phyloP scores from a whole-genome alignment of 2,113 vertebrate species.

The Xiphophorus maculatus region DNA sequence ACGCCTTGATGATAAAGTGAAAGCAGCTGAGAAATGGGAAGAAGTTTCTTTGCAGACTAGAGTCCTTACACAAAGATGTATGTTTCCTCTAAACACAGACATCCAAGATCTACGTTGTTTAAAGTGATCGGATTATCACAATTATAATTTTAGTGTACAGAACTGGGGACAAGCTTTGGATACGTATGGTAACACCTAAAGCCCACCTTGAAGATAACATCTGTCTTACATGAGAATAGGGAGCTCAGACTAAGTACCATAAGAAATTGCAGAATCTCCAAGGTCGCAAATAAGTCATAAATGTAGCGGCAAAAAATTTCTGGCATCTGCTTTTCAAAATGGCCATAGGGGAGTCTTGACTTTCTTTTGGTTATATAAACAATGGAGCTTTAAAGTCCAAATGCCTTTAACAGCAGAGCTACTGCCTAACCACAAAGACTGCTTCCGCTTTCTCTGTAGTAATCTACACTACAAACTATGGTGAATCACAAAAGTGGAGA shows the following conservation, averaged over 20 bases:
- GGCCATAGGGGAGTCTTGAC: slow-evolving; percentile 66
- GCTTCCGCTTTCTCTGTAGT: slow-evolving; percentile 42
- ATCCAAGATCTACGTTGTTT: slow-evolving; percentile 12
- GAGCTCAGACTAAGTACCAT: slow-evolving; percentile 34
- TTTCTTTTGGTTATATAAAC: slow-evolving; percentile 79
- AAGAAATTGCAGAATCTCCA: slow-evolving; percentile 55
- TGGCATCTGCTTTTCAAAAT: slow-evolving; percentile 69
- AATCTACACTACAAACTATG: slow-evolving; percentile 22
- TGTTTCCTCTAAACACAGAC: neutral
- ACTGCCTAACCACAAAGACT: slow-evolving; percentile 56
- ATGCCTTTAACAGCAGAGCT: slow-evolving; percentile 77
- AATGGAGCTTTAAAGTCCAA: slow-evolving; percentile 73
- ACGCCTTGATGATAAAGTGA: slow-evolving; percentile 34
- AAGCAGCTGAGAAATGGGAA: slow-evolving; percentile 50
- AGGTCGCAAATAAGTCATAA: slow-evolving; percentile 68
- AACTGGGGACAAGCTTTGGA: neutral
- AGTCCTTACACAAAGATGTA: neutral
- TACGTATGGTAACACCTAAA: slow-evolving; percentile 10
- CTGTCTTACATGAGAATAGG: slow-evolving; percentile 37
- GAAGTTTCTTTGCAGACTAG: slow-evolving; percentile 6
- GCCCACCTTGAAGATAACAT: slow-evolving; percentile 13
- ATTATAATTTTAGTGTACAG: neutral
- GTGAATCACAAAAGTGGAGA: slow-evolving; percentile 2
- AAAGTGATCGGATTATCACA: slow-evolving; percentile 11
- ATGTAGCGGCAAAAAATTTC: slow-evolving; percentile 68